Base-by-base conservation (phyloP, 1,140 invertebrate genomes). In the Venustaconcha ellipsiformis region DNA sequence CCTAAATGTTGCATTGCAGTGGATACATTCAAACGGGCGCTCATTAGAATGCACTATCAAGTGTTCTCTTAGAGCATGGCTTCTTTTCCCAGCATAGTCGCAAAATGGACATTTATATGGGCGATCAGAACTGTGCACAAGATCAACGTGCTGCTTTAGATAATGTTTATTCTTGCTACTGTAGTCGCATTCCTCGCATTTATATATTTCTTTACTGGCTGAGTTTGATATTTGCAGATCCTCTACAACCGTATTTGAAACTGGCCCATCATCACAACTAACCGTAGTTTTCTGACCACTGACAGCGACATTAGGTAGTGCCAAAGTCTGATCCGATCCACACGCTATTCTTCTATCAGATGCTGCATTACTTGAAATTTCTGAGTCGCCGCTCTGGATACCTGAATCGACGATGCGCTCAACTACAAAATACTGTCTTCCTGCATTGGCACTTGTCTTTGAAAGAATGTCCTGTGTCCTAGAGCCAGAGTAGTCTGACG, bases 31-130 rank as follows among this genome's bases (percentile, higher is more conserved):
- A 78, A 79, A 89, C 13, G 88, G 88, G n/a, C 87, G 68, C 30
- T 88, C 84, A 26, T 84, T 84, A 15, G 88, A 87, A 73, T 89
- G 88, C 14, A 89, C 88, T 20, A 89, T 82, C 57, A 89, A 63
- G 68, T 89, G 88, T 74, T 89, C 88, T 30, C 87, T 82, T 23
- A 89, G 65, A 11, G 88, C 84, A 67, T 89, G 87, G 63, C 87
- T 87, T 1, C 88, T 82, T 75, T 89, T 89, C 12, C 88, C 88
- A 62, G 88, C 88, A 79, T 89, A 89, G 75, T 89, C 88, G 78
- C 88, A 89, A 74, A 84, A 88, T 5, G 88, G 88, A 78, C 88
- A 89, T 67, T 89, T 89, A 74, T 83, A 89, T 14, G 87, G 87
- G 23, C 88, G 74, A n/a, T 84, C 86, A 30, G 83, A 80, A 58